Evolutionary conservation across 2,113 vertebrate species (phyloP), one percentile per base, ranked within the genome.

Genomic region (Zeus faber): DNA sequence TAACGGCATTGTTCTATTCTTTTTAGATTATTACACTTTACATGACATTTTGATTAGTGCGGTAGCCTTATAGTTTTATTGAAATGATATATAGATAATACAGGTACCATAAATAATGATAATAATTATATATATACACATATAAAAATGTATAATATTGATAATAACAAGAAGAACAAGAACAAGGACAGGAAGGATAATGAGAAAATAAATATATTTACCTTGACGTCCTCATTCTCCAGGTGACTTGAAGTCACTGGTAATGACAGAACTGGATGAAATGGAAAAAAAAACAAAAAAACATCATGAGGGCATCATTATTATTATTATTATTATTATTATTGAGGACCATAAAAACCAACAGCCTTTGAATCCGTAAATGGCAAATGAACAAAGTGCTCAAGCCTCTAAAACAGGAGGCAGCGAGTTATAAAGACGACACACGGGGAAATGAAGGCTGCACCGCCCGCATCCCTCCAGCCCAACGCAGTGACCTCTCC

Each of bases 181-280:
- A 4, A 3, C 10, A 46, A 14, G 23, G 13, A 23, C 5, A 46
- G 10, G 10, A 46, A 23, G 13, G 14, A 24, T 31, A 2, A 33
- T 35, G 6, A 21, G 5, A n/a, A 31, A 29, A 40, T 39, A 49
- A n/a, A 8, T 33, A 16, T 21, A 40, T 11, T 20, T 82, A 91
- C 89, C 88, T 87, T 53, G 11, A 84, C 76, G 50, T 89, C 88
- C 8, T 84, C 82, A 67, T 81, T 76, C 61, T 88, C 85, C 80
- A 81, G 73, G 73, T 76, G 77, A 82, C 79, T 52, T 22, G 67
- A 62, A 56, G 81, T 76, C 74, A 86, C 70, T 22, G 90, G 90
- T 73, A 83, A 65, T 52, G 85, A 79, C 48, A 77, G 70, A 79
- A 82, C 89, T 91, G 76, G 44, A 72, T 52, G 27, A 46, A 27